phyloP scores from a whole-genome alignment of 1,140 invertebrate species.

The Musca vetustissima region DNA sequence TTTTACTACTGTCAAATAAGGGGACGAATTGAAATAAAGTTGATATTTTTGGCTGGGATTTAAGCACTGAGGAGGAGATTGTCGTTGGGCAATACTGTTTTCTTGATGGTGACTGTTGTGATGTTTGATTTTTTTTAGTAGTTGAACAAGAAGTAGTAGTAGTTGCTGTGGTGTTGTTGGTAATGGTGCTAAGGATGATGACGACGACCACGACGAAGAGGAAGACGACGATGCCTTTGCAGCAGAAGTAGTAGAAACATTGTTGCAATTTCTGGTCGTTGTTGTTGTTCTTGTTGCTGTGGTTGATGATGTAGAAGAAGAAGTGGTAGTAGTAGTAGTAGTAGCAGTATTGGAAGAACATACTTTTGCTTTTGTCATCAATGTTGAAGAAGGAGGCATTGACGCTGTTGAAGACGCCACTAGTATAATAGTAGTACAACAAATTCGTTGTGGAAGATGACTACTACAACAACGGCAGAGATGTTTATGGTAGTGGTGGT shows the following conservation, averaged over 20 bases:
- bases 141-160: constrained; percentile 17
- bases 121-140: too few species aligned
- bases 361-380: constrained; percentile 15
- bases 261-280: background rate
- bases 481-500: constrained; percentile 26
- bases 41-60: constrained; percentile 1
- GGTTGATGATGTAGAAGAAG: constrained; percentile 4
- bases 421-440: constrained; percentile 26
- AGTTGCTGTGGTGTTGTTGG: constrained; percentile 8
- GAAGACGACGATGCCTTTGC: constrained; percentile 23
- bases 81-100: background rate
- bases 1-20: constrained; percentile 27
- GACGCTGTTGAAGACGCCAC: constrained; percentile 19
- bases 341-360: constrained; percentile 4
- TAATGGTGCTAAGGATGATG: constrained; percentile 18
- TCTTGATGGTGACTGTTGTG: constrained; percentile 9
- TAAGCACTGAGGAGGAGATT: background rate
- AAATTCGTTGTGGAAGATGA: constrained; percentile 13
- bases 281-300: background rate
- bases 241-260: constrained; percentile 14
- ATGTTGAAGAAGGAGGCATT: constrained; percentile 8
- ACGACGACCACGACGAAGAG: constrained; percentile 24
- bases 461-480: constrained; percentile 26
- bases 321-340: constrained; percentile 21
- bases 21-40: background rate